A percentile compares a stretch with the other conserved stretches of the same genome.
Evolutionary conservation across 2,797 vertebrate species (phyloP).

Genomic region (Mycteria americana): DNA sequence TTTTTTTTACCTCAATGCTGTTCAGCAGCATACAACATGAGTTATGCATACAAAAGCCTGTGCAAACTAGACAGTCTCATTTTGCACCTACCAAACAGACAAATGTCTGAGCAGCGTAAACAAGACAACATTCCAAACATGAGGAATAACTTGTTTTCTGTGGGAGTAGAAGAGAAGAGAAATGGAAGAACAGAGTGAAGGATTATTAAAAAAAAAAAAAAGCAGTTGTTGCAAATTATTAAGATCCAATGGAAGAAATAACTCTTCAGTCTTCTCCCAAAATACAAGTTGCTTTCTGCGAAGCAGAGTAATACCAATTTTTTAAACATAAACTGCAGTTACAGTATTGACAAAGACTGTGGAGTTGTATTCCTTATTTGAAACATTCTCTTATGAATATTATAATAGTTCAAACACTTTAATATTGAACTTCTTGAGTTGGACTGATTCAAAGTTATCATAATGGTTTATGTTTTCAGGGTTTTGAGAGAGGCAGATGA

Average conservation of each 20-base stretch:
- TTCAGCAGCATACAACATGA: background rate
- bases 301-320: background rate
- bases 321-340: background rate
- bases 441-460: background rate
- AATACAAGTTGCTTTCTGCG: background rate
- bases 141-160: background rate
- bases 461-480: background rate
- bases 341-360: background rate
- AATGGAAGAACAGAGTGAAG: background rate
- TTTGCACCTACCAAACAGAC: background rate
- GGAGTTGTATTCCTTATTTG: background rate
- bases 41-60: background rate
- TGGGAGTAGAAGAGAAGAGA: background rate
- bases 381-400: background rate
- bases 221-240: background rate
- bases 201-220: background rate
- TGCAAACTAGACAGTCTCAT: background rate
- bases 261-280: background rate
- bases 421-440: background rate
- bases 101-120: background rate
- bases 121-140: background rate
- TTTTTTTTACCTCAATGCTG: background rate
- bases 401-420: background rate
- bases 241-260: background rate
- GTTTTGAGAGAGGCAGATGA: background rate